A percentile compares a stretch with the other conserved stretches of the same genome.
Conservation (phyloP, 2,113 vertebrate species). For the mouse (Mus musculus) region DNA sequence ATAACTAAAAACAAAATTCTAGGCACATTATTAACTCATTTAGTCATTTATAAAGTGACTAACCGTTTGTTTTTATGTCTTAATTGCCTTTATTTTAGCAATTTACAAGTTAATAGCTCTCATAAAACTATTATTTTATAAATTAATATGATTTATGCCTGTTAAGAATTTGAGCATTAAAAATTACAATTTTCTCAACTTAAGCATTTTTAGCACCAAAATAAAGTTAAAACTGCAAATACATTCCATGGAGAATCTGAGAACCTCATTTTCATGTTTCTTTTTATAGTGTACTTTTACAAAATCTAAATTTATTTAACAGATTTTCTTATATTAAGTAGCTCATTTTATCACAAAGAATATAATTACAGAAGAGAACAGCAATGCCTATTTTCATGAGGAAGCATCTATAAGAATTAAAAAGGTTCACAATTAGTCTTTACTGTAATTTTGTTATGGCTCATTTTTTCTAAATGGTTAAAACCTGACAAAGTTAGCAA, state of each 20-base stretch:
- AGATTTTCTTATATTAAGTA: background rate
- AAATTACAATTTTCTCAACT: background rate
- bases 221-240: background rate
- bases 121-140: background rate
- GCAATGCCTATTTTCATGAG: background rate
- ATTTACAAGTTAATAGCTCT: background rate
- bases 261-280: background rate
- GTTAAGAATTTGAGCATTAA: background rate
- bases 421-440: background rate
- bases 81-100: background rate
- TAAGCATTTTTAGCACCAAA: background rate
- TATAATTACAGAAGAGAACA: conserved; percentile 9
- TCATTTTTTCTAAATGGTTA: background rate
- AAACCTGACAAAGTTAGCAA: background rate
- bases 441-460: background rate
- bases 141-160: background rate
- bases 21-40: background rate
- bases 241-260: background rate
- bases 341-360: background rate
- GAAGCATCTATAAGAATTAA: background rate
- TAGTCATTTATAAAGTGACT: background rate
- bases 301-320: conserved; percentile 3
- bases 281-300: background rate
- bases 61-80: background rate
- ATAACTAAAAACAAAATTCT: background rate